Percentiles rank a stretch among this genome's conserved stretches.
Conservation (phyloP, 1,140 invertebrate species). For the Macrosteles quadrilineatus region DNA sequence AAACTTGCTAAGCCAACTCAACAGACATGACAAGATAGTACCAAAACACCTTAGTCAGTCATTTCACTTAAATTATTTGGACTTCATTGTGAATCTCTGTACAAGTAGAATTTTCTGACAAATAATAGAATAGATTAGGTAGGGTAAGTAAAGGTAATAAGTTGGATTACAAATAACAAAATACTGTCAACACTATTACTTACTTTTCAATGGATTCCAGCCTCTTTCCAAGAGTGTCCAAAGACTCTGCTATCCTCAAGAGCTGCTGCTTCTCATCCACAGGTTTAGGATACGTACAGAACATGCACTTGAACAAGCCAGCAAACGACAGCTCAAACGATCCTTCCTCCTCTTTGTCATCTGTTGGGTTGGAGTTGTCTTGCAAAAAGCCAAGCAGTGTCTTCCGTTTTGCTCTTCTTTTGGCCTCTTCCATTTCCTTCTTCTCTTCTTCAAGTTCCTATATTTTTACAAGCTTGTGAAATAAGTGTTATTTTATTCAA, state of each 20-base stretch:
- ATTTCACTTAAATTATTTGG: too few species aligned
- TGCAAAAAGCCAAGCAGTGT: conserved; percentile 80
- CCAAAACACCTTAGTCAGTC: too few species aligned
- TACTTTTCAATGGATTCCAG: conserved; percentile 81
- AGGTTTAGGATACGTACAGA: conserved; percentile 85
- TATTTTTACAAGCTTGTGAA: conserved; percentile 10
- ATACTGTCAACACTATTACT: too few species aligned
- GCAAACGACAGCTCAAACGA: conserved; percentile 88
- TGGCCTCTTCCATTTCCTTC: conserved; percentile 81
- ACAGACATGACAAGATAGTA: too few species aligned
- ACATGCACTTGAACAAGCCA: conserved; percentile 85
- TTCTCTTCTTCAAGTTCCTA: conserved; percentile 87
- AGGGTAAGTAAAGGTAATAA: too few species aligned
- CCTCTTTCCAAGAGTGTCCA: conserved; percentile 76
- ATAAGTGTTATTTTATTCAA: too few species aligned
- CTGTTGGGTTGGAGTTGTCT: conserved; percentile 59
- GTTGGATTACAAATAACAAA: too few species aligned
- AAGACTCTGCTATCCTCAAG: conserved; percentile 78
- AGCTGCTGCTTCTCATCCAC: conserved; percentile 85
- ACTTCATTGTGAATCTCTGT: too few species aligned
- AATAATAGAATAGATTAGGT: too few species aligned
- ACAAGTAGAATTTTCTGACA: too few species aligned
- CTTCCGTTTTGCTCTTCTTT: conserved; percentile 80
- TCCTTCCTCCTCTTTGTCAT: conserved; percentile 76
- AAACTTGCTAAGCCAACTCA: too few species aligned